Evolutionary conservation across 2,888 invertebrate species (phyloP).

Genomic region (Drosophila peninsularis): DNA sequence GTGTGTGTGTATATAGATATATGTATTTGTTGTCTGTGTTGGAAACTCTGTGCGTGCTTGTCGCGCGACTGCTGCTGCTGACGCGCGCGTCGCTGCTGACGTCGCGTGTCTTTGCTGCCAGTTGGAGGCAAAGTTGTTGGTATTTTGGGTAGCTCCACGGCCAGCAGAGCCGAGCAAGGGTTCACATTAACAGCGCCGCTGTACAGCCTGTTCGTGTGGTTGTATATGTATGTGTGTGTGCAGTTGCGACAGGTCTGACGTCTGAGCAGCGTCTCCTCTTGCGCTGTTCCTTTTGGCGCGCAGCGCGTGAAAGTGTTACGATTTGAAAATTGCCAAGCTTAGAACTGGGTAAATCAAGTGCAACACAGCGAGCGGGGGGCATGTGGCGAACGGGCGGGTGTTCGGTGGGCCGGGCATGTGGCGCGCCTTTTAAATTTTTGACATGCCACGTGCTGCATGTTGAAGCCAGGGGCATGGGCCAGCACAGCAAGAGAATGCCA

Average conservation of each 20-base stretch:
- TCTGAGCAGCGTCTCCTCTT: constrained; percentile 45
- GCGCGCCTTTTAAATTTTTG: constrained; percentile 49
- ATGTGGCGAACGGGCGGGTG: too few species aligned
- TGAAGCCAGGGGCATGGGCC: constrained; percentile 14
- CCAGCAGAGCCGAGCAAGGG: constrained; percentile 49
- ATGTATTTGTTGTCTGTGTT: constrained; percentile 12
- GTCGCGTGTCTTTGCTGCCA: constrained; percentile 70
- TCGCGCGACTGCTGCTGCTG: constrained; percentile 68
- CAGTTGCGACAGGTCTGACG: constrained; percentile 69
- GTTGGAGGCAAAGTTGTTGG: constrained; percentile 42
- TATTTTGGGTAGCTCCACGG: constrained; percentile 45
- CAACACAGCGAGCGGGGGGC: neutral
- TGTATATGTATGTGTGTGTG: constrained; percentile 4
- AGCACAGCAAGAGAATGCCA: neutral
- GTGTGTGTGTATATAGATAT: neutral
- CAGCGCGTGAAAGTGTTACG: constrained; percentile 75
- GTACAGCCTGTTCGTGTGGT: constrained; percentile 15
- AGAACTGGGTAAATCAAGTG: constrained; percentile 73
- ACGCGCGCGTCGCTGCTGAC: constrained; percentile 60
- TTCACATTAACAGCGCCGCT: constrained; percentile 46
- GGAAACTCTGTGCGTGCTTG: constrained; percentile 60
- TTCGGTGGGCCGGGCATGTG: constrained; percentile 4
- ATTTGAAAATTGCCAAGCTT: constrained; percentile 74
- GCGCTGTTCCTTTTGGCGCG: constrained; percentile 61
- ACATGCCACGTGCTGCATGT: constrained; percentile 51